Conservation (phyloP, 1,140 invertebrate genomes). For the Bombus huntii region DNA sequence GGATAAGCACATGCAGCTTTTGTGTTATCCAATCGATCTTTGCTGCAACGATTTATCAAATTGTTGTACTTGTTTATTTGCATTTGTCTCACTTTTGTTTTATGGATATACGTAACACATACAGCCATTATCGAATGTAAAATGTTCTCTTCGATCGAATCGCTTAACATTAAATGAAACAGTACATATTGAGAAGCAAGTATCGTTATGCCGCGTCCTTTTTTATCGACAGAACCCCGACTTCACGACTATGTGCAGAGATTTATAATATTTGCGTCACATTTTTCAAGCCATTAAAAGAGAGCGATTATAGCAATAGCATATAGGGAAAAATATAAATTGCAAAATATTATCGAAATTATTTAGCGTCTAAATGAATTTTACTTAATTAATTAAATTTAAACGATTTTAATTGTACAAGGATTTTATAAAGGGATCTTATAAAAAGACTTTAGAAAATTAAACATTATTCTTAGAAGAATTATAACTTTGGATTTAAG, state of each 20-base stretch:
- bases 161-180: neutral
- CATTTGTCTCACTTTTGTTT: neutral
- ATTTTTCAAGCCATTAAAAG: neutral
- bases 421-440: neutral
- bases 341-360: neutral
- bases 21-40: neutral
- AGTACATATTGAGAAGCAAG: neutral
- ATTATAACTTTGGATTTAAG: neutral
- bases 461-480: neutral
- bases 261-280: slow-evolving; percentile 29
- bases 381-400: no score
- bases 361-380: no score
- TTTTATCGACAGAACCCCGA: slow-evolving; percentile 25
- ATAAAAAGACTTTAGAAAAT: neutral
- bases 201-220: neutral
- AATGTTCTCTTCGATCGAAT: neutral
- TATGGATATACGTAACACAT: neutral
- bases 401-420: neutral
- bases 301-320: slow-evolving; percentile 34
- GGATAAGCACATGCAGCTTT: no score
- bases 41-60: neutral
- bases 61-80: no score
- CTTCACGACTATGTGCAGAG: neutral
- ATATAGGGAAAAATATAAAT: neutral
- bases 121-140: neutral